Evolutionary conservation across 2,113 vertebrate species (phyloP).

Genomic region (Pollachius pollachius): DNA sequence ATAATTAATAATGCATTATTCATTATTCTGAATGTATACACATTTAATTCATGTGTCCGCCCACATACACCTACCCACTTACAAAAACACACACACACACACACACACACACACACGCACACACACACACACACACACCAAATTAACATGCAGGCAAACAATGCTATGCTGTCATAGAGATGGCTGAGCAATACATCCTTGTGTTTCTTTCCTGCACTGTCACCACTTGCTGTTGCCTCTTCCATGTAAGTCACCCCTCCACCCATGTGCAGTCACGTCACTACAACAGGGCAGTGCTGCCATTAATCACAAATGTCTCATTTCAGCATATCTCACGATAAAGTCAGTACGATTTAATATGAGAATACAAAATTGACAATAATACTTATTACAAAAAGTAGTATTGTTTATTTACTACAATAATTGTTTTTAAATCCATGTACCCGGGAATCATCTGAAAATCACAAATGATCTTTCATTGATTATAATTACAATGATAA

Average conservation of each 20-base stretch:
- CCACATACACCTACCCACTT: conserved; percentile 16
- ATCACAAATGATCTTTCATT: too few relatives aligned
- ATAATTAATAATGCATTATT: conserved; percentile 66
- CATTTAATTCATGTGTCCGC: conserved; percentile 46
- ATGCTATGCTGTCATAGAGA: conserved; percentile 66
- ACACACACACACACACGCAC: conserved; percentile 33
- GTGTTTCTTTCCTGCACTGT: conserved; percentile 63
- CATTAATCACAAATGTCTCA: conserved; percentile 44
- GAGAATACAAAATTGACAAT: too few relatives aligned
- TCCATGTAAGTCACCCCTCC: conserved; percentile 42
- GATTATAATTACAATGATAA: too few relatives aligned
- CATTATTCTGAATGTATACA: conserved; percentile 57
- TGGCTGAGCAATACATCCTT: conserved; percentile 60
- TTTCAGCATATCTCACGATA: conserved; percentile 4
- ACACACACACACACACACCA: conserved; percentile 14
- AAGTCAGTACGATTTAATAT: not conserved
- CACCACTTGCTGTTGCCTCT: conserved; percentile 58
- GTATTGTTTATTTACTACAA: too few relatives aligned
- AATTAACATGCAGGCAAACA: conserved; percentile 34
- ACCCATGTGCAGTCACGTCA: conserved; percentile 63
- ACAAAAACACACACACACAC: conserved; percentile 9
- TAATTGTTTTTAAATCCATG: too few relatives aligned
- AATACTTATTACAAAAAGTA: too few relatives aligned
- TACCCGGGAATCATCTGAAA: too few relatives aligned
- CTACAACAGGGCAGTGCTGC: conserved; percentile 40